A percentile compares a stretch with the other conserved stretches of the same genome.
These are phyloP conservation scores for Tachysurus vachellii DNA, from an alignment of 2,113 vertebrate species.

Conservation along the genomic window DNA sequence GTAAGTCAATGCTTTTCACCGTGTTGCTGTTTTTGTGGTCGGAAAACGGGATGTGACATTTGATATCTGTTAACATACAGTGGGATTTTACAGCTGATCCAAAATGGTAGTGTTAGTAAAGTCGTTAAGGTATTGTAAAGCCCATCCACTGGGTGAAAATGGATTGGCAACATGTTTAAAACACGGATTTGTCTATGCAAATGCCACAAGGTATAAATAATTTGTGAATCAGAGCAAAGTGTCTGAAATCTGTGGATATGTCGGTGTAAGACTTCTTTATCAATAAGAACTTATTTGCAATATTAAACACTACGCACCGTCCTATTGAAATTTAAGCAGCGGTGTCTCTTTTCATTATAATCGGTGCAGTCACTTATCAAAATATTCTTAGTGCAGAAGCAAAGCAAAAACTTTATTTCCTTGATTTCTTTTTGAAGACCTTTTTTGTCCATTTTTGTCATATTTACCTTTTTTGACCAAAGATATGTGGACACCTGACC, in stretches of 20 bases:
- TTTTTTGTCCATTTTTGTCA: too few species aligned
- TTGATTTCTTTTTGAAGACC: not conserved
- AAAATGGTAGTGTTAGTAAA: not conserved
- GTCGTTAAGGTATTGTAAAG: not conserved
- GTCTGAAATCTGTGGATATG: not conserved
- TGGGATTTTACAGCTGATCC: not conserved
- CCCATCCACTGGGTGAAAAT: not conserved
- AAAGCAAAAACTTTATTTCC: not conserved
- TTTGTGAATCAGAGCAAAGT: not conserved
- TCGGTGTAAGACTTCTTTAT: not conserved
- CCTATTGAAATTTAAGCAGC: not conserved
- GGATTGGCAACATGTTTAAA: not conserved
- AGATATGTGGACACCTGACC: not conserved
- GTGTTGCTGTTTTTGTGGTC: slow-evolving; percentile 5
- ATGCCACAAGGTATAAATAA: not conserved
- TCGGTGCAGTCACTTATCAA: not conserved
- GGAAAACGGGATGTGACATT: not conserved
- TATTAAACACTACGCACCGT: not conserved
- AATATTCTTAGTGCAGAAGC: not conserved
- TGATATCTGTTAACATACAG: not conserved
- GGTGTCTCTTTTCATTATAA: not conserved
- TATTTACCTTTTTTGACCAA: not conserved
- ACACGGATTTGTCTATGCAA: not conserved
- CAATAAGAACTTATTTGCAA: not conserved
- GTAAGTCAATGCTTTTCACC: not conserved